Evolutionary conservation across 1,140 invertebrate species (phyloP).

Genomic region (Penaeus japonicus): DNA sequence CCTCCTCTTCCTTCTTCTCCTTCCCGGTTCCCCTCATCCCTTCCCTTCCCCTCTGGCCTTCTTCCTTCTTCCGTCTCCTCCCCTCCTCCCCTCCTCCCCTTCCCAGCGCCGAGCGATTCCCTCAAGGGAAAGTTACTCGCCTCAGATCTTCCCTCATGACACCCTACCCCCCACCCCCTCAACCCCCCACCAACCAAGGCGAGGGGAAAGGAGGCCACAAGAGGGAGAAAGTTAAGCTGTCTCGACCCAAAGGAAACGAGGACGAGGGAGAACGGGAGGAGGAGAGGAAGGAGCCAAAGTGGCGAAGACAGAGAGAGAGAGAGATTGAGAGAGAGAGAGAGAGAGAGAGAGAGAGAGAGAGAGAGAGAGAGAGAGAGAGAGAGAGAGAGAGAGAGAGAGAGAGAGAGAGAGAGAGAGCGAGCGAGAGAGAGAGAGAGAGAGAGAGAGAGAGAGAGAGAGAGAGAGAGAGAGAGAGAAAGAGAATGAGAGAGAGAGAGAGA

Average conservation of each 20-base stretch:
- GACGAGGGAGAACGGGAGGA: too few relatives aligned
- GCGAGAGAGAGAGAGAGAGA: neutral
- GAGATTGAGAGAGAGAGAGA: neutral
- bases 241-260: neutral
- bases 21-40: neutral
- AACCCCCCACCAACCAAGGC: neutral
- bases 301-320: too few relatives aligned
- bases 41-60: neutral
- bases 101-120: too few relatives aligned
- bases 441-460: neutral
- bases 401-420: neutral
- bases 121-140: too few relatives aligned
- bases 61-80: neutral
- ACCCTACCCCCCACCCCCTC: neutral
- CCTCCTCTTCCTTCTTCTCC: neutral
- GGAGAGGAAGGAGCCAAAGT: too few relatives aligned
- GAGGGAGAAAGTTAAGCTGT: neutral
- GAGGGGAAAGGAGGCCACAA: neutral
- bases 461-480: neutral
- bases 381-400: neutral
- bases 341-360: neutral
- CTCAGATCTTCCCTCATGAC: too few relatives aligned
- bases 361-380: neutral
- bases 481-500: too few relatives aligned
- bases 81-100: neutral